Evolutionary conservation across 1,140 invertebrate species (phyloP).

Genomic region (Drosophila tani): DNA sequence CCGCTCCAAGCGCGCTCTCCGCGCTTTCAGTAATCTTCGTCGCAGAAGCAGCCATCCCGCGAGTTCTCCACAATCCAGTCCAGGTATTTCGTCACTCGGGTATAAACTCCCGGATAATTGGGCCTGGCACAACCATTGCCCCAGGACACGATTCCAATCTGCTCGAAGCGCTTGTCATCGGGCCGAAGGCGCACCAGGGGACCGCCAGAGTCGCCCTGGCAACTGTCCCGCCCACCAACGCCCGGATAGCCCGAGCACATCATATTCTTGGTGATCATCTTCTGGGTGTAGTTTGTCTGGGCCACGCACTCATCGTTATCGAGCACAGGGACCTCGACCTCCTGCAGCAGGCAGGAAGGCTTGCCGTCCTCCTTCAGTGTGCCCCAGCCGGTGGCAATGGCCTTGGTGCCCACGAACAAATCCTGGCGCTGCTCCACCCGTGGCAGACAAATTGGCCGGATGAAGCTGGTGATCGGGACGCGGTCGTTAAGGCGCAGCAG

Average conservation of each 20-base stretch:
- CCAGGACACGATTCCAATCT: constrained; percentile 90
- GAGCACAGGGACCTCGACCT: constrained; percentile 93
- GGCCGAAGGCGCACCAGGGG: constrained; percentile 90
- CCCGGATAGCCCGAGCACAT: constrained; percentile 92
- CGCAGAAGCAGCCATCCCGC: constrained; percentile 90
- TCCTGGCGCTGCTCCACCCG: constrained; percentile 86
- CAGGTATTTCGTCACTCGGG: constrained; percentile 90
- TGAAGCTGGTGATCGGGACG: constrained; percentile 90
- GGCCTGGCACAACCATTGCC: constrained; percentile 90
- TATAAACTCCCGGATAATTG: constrained; percentile 93
- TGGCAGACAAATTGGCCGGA: constrained; percentile 92
- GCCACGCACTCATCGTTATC: constrained; percentile 90
- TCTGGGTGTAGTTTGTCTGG: constrained; percentile 91
- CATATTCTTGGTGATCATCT: constrained; percentile 94
- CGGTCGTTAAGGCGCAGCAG: constrained; percentile 91
- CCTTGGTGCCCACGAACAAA: constrained; percentile 88
- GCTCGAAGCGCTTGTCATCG: constrained; percentile 91
- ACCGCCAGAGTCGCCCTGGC: constrained; percentile 97
- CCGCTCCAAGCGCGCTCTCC: constrained; percentile 4
- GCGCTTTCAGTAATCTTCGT: constrained; percentile 85
- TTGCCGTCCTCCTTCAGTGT: constrained; percentile 92
- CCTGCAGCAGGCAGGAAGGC: constrained; percentile 91
- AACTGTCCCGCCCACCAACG: constrained; percentile 92
- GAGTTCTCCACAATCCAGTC: constrained; percentile 92
- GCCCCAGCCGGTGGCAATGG: constrained; percentile 93